Conservation (phyloP, 1,140 invertebrate species). For the Drosophila kurseongensis region DNA sequence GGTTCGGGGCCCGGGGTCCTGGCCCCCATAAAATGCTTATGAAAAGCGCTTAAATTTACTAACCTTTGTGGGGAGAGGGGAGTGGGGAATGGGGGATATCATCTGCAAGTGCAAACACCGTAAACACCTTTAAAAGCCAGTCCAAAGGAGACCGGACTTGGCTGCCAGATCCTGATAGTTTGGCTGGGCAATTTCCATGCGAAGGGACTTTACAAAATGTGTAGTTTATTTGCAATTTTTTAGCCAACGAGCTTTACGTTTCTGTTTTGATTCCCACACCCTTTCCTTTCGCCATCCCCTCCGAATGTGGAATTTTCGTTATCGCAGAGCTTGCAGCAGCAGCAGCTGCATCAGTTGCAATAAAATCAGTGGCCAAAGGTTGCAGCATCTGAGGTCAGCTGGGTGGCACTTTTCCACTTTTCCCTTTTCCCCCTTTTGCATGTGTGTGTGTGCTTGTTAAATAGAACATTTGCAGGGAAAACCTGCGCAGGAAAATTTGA, state of each 20-base stretch:
- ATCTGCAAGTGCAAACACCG: constrained; percentile 62
- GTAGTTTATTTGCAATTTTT: constrained; percentile 81
- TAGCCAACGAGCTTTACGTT: constrained; percentile 78
- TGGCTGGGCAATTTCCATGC: constrained; percentile 71
- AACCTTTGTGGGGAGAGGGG: constrained; percentile 44
- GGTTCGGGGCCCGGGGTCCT: constrained; percentile 21
- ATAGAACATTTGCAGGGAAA: constrained; percentile 75
- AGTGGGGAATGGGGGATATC: neutral
- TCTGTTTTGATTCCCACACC: constrained; percentile 56
- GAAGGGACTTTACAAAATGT: constrained; percentile 63
- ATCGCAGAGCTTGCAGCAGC: constrained; percentile 76
- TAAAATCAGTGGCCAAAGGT: constrained; percentile 82
- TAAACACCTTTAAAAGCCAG: constrained; percentile 76
- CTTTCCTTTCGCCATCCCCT: neutral
- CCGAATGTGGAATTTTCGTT: constrained; percentile 76
- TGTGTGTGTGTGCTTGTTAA: constrained; percentile 63
- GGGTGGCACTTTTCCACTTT: constrained; percentile 51
- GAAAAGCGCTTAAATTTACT: constrained; percentile 81
- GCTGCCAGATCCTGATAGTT: constrained; percentile 71
- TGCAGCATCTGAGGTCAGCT: constrained; percentile 78
- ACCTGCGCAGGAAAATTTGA: constrained; percentile 71
- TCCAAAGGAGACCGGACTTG: constrained; percentile 46
- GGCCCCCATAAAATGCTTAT: constrained; percentile 72
- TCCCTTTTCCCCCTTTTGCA: neutral
- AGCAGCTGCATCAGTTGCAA: constrained; percentile 75